Evolutionary conservation across 1,140 invertebrate genomes (phyloP).

Genomic region (Drosophila pachea): DNA sequence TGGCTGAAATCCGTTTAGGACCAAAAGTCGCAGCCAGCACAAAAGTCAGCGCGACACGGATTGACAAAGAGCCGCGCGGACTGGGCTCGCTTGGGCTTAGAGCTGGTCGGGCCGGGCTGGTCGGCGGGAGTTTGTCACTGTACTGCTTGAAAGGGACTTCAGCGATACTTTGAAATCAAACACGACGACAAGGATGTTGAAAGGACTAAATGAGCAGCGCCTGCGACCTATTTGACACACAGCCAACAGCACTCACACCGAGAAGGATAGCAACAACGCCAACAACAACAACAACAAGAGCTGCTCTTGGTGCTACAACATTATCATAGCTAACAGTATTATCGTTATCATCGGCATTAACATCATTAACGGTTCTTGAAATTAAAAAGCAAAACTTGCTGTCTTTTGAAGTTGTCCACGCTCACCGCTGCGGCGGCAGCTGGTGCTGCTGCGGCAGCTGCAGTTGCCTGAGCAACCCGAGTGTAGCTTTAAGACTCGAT

Average conservation of each 20-base stretch:
- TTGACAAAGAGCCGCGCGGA: no score
- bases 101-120: background rate
- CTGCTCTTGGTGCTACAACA: background rate
- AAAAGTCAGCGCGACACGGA: conserved; percentile 15
- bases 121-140: background rate
- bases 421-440: conserved; percentile 9
- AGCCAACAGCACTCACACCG: background rate
- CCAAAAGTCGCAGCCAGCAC: conserved; percentile 27
- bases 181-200: conserved; percentile 43
- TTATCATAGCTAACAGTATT: conserved; percentile 7
- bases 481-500: conserved; percentile 1
- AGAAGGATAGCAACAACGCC: background rate
- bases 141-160: conserved; percentile 52
- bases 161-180: conserved; percentile 78
- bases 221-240: conserved; percentile 64
- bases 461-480: conserved; percentile 29
- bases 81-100: background rate
- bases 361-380: conserved; percentile 26
- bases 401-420: conserved; percentile 46
- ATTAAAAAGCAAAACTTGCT: conserved; percentile 55
- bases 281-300: no score
- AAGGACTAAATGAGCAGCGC: conserved; percentile 50
- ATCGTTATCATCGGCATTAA: conserved; percentile 3
- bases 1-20: conserved; percentile 40
- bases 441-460: conserved; percentile 13